Base-by-base conservation (phyloP, 2,888 invertebrate genomes). In the Spisula solida region DNA sequence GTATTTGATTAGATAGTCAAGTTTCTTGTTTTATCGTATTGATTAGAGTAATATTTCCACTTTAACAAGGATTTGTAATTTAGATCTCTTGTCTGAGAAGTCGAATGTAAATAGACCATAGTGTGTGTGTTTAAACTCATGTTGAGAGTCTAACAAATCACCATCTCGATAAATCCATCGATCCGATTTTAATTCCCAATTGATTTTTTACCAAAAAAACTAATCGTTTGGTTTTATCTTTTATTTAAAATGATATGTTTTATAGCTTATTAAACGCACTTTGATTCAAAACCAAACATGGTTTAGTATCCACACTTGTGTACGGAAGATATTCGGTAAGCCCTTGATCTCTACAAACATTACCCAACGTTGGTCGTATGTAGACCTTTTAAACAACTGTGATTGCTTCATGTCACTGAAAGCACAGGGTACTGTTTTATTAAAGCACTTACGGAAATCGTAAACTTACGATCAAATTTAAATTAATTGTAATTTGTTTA, bases 141-240 rank as follows among this genome's bases (percentile, higher is more conserved):
- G 10, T 66, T 66, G 60, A 25, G 5, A 66, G n/a, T 66, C 25
- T 10, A 25, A 25, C 60, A 25, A 66, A 66, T n/a, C n/a, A 66
- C 60, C n/a, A n/a, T 4, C 10, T 66, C 60, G 25, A 66, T 66
- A 66, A 66, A 66, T 66, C 25, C 25, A 66, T 66, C 20, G 10
- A 66, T 10, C 6, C 0, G 60, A 66, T 25, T 66, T 41, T 66
- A 66, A 25, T 25, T 66, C 60, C 8, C 0, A 66, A 66, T 66
- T 66, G 60, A 66, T 66, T 66, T 66, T 60, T 25, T n/a, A 66
- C n/a, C n/a, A 25, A 66, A 66, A 66, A 66, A n/a, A 25, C 25
- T 25, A 2, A 66, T 66, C 60, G 60, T 10, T 25, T 66, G 60
- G 25, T 66, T 25, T 25, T 25, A 25, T 66, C 60, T 25, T 10